Percentiles rank a stretch among this genome's conserved stretches.
Evolutionary conservation across 2,113 vertebrate species (phyloP).

Genomic region (Pteronura brasiliensis): DNA sequence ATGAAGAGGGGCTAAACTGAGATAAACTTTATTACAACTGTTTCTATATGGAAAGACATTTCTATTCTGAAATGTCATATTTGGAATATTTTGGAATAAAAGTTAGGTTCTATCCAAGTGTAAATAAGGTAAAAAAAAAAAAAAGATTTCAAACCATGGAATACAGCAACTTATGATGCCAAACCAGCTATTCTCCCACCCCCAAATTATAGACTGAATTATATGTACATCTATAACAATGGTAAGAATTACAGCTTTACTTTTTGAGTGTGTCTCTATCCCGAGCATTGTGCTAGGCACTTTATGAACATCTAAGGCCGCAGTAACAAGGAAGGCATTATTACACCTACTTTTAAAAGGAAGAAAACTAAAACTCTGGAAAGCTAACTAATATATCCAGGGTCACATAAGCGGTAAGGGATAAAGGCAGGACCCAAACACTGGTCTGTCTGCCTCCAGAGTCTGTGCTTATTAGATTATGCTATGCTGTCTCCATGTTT

Average conservation of each 20-base stretch:
- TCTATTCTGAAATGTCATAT: neutral
- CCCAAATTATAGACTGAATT: neutral
- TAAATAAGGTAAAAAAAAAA: neutral
- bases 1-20: neutral
- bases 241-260: neutral
- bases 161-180: neutral
- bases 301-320: neutral
- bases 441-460: neutral
- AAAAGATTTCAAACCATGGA: neutral
- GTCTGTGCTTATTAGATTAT: neutral
- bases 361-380: neutral
- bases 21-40: neutral
- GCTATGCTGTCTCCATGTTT: neutral
- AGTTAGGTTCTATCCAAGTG: neutral
- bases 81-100: neutral
- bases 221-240: neutral
- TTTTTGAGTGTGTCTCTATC: neutral
- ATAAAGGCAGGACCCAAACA: neutral
- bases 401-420: too few relatives aligned
- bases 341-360: neutral
- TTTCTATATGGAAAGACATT: neutral
- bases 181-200: neutral
- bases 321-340: neutral
- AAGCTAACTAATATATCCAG: neutral
- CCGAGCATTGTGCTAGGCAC: neutral